Conservation (phyloP, 2,888 invertebrate genomes). For the Dorcus hopei region DNA sequence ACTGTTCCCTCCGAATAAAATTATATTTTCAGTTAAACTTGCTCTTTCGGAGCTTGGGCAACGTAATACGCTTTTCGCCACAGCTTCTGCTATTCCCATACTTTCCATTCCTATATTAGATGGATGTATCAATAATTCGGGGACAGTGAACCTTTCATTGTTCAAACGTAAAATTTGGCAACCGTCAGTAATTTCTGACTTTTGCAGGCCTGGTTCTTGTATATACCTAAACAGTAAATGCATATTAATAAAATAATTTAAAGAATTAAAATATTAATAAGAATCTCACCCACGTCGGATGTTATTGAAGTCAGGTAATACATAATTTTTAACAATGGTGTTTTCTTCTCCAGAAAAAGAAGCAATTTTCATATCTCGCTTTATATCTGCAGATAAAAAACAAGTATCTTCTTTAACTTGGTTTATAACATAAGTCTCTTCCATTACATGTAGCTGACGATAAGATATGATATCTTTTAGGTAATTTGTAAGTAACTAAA, state of each 20-base stretch:
- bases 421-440: conserved; percentile 97
- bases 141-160: conserved; percentile 92
- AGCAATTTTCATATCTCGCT: conserved; percentile 72
- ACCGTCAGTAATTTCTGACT: conserved; percentile 38
- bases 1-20: conserved; percentile 78
- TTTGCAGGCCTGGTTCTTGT: conserved; percentile 33
- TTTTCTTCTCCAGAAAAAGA: conserved; percentile 59
- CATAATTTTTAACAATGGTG: conserved; percentile 82
- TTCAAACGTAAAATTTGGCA: conserved; percentile 79
- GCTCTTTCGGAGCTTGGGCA: conserved; percentile 75
- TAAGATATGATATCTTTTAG: conserved; percentile 97
- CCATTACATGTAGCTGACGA: conserved; percentile 95
- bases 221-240: conserved; percentile 30
- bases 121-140: conserved; percentile 92
- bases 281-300: conserved; percentile 71
- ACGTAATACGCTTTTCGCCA: conserved; percentile 70
- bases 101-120: conserved; percentile 88
- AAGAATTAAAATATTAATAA: background rate
- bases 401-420: conserved; percentile 98
- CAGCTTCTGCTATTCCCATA: conserved; percentile 90
- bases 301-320: conserved; percentile 93
- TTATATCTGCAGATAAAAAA: conserved; percentile 84
- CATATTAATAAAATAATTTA: background rate
- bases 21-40: conserved; percentile 76
- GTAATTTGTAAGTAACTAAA: conserved; percentile 79